Conservation (phyloP, 2,888 invertebrate genomes). For the Hydrotaea cyrtoneurina region DNA sequence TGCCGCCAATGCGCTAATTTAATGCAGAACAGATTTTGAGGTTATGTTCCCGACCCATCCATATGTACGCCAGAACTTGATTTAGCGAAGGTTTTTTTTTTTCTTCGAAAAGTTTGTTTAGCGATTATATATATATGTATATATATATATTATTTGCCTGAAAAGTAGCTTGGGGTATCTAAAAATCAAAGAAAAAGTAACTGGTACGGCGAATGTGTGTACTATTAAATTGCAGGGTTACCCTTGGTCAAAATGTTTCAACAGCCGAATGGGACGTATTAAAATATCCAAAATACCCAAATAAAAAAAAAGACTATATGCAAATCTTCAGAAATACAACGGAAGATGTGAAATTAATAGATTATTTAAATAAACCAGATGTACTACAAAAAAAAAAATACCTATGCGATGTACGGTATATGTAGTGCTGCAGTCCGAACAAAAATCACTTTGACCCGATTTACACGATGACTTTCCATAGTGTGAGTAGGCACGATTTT, state of each 20-base stretch:
- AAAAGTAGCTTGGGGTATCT: neutral
- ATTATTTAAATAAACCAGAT: too few relatives aligned
- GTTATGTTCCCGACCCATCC: conserved; percentile 32
- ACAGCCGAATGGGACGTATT: neutral
- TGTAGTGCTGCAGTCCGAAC: too few relatives aligned
- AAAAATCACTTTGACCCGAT: too few relatives aligned
- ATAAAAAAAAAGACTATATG: neutral
- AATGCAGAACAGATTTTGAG: conserved; percentile 39
- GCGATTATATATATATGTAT: neutral
- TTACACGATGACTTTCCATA: too few relatives aligned
- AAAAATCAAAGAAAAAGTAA: conserved; percentile 21
- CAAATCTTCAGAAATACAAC: too few relatives aligned
- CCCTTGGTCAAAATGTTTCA: neutral
- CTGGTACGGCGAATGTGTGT: conserved; percentile 42
- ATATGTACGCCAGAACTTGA: neutral
- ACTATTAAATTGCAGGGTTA: conserved; percentile 32
- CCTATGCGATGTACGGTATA: too few relatives aligned
- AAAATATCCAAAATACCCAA: conserved; percentile 40
- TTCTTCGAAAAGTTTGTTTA: neutral
- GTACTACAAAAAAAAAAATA: too few relatives aligned
- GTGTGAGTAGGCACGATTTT: too few relatives aligned
- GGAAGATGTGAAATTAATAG: too few relatives aligned
- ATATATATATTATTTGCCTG: neutral
- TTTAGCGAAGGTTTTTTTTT: neutral
- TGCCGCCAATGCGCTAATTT: conserved; percentile 12